Conservation (phyloP, 1,140 invertebrate species). For the Dermatophagoides farinae region DNA sequence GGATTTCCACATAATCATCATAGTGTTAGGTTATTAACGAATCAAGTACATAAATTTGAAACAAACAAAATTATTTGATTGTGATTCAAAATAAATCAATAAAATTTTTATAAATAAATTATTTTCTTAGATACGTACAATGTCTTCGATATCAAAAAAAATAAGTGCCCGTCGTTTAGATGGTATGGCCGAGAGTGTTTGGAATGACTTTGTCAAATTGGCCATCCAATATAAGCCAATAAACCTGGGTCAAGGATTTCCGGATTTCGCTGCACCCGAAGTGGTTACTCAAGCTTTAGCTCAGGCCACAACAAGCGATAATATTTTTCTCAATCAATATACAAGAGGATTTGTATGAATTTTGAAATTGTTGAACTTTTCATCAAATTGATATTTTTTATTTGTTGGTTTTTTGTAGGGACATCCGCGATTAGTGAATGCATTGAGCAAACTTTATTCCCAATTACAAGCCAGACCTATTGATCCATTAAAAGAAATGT, state of each 20-base stretch:
- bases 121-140: background rate
- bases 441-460: conserved; percentile 61
- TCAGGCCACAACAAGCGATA: conserved; percentile 40
- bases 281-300: conserved; percentile 57
- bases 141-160: background rate
- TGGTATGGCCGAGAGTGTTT: conserved; percentile 19
- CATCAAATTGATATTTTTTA: background rate
- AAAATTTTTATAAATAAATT: too few relatives aligned
- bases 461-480: conserved; percentile 48
- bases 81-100: too few relatives aligned
- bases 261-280: conserved; percentile 68
- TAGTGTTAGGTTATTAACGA: too few relatives aligned
- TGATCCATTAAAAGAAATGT: conserved; percentile 57
- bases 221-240: conserved; percentile 67
- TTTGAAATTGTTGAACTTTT: background rate
- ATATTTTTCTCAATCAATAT: conserved; percentile 67
- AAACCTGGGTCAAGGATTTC: conserved; percentile 94
- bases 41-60: too few relatives aligned
- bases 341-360: conserved; percentile 32
- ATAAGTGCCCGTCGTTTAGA: conserved; percentile 15
- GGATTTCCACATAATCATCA: too few relatives aligned
- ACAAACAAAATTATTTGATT: too few relatives aligned
- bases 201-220: conserved; percentile 84
- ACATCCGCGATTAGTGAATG: conserved; percentile 67
- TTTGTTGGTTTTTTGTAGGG: conserved; percentile 42